Evolutionary conservation across 2,888 invertebrate genomes (phyloP).

Genomic region (Zygogramma bicolorata): DNA sequence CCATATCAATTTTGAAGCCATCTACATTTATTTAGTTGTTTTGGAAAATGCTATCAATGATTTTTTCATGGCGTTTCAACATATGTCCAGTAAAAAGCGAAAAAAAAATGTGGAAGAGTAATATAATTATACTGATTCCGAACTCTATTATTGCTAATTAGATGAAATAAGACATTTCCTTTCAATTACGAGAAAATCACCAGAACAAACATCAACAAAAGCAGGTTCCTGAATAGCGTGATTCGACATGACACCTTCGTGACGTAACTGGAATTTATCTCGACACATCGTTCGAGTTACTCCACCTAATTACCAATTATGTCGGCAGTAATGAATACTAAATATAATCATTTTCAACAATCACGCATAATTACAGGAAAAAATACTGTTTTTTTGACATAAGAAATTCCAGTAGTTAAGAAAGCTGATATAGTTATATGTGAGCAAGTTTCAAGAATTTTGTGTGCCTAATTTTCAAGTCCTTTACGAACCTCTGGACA

Average conservation of each 20-base stretch:
- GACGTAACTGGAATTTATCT: neutral
- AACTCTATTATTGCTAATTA: neutral
- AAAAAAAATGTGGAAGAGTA: neutral
- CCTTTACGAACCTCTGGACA: too few species aligned
- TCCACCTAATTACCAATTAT: constrained; percentile 6
- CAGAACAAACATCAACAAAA: neutral
- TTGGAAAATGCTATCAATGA: too few species aligned
- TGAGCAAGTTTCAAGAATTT: too few species aligned
- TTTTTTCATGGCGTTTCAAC: too few species aligned
- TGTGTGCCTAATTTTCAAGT: too few species aligned
- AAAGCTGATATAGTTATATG: too few species aligned
- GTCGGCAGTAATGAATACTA: neutral
- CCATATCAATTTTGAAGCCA: too few species aligned
- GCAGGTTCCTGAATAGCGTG: neutral
- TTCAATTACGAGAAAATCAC: neutral
- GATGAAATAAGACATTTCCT: constrained; percentile 1
- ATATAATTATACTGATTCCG: neutral
- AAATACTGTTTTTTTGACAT: neutral
- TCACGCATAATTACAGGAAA: neutral
- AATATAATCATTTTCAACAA: neutral
- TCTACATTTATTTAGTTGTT: too few species aligned
- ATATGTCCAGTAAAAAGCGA: neutral
- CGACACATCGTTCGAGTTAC: neutral
- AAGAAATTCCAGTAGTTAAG: neutral
- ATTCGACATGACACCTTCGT: neutral